Conservation (phyloP, 2,888 invertebrate species). For the Alcis repandata region DNA sequence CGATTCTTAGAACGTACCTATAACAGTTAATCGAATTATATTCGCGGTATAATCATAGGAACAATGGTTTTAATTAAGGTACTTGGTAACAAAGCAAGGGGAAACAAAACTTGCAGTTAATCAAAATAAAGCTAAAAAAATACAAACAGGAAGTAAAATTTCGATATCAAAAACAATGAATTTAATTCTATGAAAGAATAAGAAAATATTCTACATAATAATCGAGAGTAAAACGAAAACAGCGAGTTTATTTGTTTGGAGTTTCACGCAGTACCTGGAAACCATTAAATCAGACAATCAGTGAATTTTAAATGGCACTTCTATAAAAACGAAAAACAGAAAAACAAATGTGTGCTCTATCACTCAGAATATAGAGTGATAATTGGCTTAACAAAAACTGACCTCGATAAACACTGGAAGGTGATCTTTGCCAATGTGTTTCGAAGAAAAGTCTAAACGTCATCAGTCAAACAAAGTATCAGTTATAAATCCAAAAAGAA, state of each 20-base stretch:
- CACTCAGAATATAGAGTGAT: conserved; percentile 25
- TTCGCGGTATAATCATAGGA: conserved; percentile 2
- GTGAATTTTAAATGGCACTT: conserved; percentile 63
- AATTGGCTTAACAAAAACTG: conserved; percentile 28
- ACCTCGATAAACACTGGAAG: conserved; percentile 43
- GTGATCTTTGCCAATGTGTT: conserved; percentile 46
- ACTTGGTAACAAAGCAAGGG: too few species aligned
- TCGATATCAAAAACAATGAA: too few species aligned
- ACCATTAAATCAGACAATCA: conserved; percentile 61
- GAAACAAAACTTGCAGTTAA: too few species aligned
- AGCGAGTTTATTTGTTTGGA: conserved; percentile 57
- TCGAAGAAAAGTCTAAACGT: conserved; percentile 42
- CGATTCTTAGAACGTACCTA: conserved; percentile 17
- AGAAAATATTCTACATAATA: not conserved
- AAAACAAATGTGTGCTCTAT: conserved; percentile 43
- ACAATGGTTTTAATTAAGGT: not conserved
- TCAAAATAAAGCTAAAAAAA: too few species aligned
- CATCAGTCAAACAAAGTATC: conserved; percentile 23
- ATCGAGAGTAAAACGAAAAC: not conserved
- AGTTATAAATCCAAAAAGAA: conserved; percentile 14
- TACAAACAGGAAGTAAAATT: too few species aligned
- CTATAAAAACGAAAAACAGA: conserved; percentile 19
- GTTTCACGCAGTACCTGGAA: conserved; percentile 68
- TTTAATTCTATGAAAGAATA: too few species aligned
- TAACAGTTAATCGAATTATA: conserved; percentile 3